Evolutionary conservation across 2,797 vertebrate genomes (phyloP), one percentile per base, ranked within the genome.

Genomic region (Acipenser oxyrinchus): DNA sequence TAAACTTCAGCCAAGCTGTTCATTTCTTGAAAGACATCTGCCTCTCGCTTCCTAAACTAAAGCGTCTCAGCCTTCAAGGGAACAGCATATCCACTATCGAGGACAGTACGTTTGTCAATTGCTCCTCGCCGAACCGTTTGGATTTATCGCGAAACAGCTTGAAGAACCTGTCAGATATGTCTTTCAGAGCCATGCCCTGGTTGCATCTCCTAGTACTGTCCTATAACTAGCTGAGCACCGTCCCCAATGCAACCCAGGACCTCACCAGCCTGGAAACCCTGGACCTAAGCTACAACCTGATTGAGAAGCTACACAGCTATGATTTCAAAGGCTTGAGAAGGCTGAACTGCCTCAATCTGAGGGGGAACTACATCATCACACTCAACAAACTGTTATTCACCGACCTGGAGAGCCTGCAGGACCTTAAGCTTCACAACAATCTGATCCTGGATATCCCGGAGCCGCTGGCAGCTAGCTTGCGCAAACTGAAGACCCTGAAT

Each of bases 11-110:
- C 0, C 64, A 71, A 48, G 67, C 81, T 1, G 48, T 63, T 13
- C 51, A 48, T 7, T 65, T 90, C 8, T 74, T 86, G 57, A 79
- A 78, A n/a, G 23, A 83, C 5, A 76, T 83, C 69, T 92, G 90
- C 72, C 66, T 73, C 55, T 78, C 71, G n/a, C 77, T 90, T 67
- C 82, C 83, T 62, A 76, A 82, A 0, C 8, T 84, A 65, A 81
- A 68, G 50, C 58, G 7, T 2, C 72, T 91, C 62, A 69, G 81
- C 23, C 76, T 89, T 57, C 63, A 49, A 53, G 0, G 0, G 0
- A 88, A 90, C 74, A 68, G 72, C 1, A 74, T 90, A 0, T n/a
- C 0, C 0, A 6, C 0, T 1, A 8, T 91, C 18, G 1, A 8
- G 8, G 55, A 69, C 1, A 1, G 69, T 6, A 52, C 78, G 2